Conservation (phyloP, 2,888 invertebrate genomes). For the Blastobasis adustella region DNA sequence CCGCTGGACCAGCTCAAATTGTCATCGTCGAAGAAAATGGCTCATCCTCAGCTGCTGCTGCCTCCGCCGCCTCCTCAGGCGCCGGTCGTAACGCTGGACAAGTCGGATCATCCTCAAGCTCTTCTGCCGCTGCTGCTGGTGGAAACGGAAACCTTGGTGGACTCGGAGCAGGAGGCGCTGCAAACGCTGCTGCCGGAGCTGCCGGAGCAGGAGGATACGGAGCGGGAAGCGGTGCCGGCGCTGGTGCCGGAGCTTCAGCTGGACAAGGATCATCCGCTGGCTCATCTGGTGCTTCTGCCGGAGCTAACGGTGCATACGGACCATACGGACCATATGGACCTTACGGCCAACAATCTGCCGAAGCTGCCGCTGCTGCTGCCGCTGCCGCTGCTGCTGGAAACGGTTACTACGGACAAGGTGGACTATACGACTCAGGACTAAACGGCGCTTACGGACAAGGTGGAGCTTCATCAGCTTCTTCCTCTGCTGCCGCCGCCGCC, state of each 20-base stretch:
- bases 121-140: not conserved
- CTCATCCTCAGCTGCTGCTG: not conserved
- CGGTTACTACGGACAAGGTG: not conserved
- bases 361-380: not conserved
- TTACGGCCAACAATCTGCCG: not conserved
- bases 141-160: no score
- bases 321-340: not conserved
- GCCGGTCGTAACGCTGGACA: not conserved
- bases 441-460: not conserved
- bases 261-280: not conserved
- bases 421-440: not conserved
- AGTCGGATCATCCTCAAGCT: not conserved
- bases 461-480: not conserved
- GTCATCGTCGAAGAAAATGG: not conserved
- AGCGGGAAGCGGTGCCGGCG: not conserved
- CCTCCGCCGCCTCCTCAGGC: not conserved
- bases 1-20: not conserved
- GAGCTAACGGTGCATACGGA: not conserved
- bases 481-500: conserved; percentile 1
- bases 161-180: no score
- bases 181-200: no score
- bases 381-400: not conserved
- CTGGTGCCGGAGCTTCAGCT: not conserved
- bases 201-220: no score
- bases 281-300: not conserved